Evolutionary conservation across 2,113 vertebrate genomes (phyloP), one percentile per base, ranked within the genome.

Genomic region (Charina bottae): DNA sequence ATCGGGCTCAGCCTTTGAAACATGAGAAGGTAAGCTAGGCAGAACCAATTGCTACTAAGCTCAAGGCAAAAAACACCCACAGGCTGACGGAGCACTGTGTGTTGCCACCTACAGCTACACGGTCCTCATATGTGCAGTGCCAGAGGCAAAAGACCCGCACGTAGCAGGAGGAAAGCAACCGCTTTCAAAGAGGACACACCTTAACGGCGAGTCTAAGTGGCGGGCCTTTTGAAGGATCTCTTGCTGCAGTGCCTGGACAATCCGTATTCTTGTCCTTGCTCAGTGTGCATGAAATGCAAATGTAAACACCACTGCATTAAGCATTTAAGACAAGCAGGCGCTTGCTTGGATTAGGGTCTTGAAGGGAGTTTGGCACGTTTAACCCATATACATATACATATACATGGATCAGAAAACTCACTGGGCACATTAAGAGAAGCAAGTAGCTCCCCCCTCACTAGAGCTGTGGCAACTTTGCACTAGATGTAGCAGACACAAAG

Each of bases 401-500:
- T 94, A 94, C 54, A 85, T 72, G 85, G 93, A 94, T 94, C 49
- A 68, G 89, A 86, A 90, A 72, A 68, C 8, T 96, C 95, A 94
- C 94, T 87, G 92, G 91, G 95, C 59, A 0, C 91, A 94, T 0
- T 90, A 93, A 90, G 93, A 93, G 93, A 90, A 94, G 85, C 13
- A 95, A 95, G 83, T 33, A 90, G 90, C 93, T 92, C 78, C 91
- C 42, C 10, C n/a, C 10, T 90, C 88, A 85, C 87, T 92, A 94
- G 96, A 91, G 93, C 92, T 46, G 94, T 94, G 94, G 95, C 95
- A 94, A 94, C 91, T 93, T 91, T 93, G 95, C 95, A 95, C 93
- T 93, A 96, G 94, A 94, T 95, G 96, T 90, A 94, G 94, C 28
- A 88, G 93, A 96, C 96, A 93, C 92, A 94, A 89, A 96, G 96